Evolutionary conservation across 2,113 vertebrate genomes (phyloP), one percentile per base, ranked within the genome.

Genomic region (Bos javanicus): DNA sequence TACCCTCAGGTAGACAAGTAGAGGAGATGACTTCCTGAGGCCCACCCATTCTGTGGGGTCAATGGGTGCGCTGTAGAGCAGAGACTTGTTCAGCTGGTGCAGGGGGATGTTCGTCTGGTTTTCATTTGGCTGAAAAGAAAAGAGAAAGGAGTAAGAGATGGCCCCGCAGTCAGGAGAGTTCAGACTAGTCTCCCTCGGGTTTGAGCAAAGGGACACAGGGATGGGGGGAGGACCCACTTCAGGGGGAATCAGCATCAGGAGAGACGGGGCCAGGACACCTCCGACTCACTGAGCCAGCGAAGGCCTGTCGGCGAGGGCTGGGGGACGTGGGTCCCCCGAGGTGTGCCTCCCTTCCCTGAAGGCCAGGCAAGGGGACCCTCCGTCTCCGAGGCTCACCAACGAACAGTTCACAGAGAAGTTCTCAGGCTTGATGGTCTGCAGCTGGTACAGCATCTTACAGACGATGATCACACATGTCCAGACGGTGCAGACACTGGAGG

Each of bases 401-500:
- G 98, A 96, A 98, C 99, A 99, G 98, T 98, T 99, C 90, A 98
- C 99, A 97, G 99, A 99, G 98, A 99, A 99, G 23, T 56, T 92
- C 19, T 84, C 60, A 33, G 99, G 99, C 80, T 99, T 96, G 98
- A 99, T 99, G 94, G 99, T 99, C 85, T 99, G 98, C 71, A 99
- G 99, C 98, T 99, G 99, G 99, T 99, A 99, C 94, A 99, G 99
- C 99, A 99, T 99, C 99, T 99, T 99, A 98, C 99, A 99, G 97
- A 99, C 99, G 92, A 99, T 99, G 98, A 99, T 99, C 98, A 99
- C 99, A 96, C 99, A 99, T 0, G 99, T 99, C 99, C 99, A 99
- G 94, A 99, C 99, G 39, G 99, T 99, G 98, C 99, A 99, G 97
- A 99, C 98, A 88, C 99, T 99, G 90, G 99, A 99, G 81, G 99